Percentiles rank a stretch among this genome's conserved stretches.
Conservation (phyloP, 1,140 invertebrate species). For the Drosophila serrata region DNA sequence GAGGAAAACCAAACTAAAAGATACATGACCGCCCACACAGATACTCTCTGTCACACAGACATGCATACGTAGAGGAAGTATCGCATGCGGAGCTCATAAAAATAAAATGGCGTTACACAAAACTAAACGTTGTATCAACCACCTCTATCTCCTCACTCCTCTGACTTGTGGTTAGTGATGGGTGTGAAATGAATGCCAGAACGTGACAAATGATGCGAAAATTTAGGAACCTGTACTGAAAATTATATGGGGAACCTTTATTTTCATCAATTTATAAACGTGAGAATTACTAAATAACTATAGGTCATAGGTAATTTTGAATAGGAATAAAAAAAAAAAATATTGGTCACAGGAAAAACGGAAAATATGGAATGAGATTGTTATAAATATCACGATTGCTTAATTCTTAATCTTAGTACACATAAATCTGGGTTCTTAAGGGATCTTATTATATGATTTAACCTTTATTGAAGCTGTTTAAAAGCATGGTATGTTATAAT, state of each 20-base stretch:
- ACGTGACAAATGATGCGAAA: slow-evolving; percentile 11
- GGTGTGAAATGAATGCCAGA: slow-evolving; percentile 17
- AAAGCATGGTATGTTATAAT: too few species aligned
- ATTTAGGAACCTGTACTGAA: background rate
- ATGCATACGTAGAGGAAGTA: slow-evolving; percentile 8
- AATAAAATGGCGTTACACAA: slow-evolving; percentile 71
- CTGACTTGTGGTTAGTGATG: slow-evolving; percentile 21
- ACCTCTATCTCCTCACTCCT: background rate
- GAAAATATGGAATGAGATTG: too few species aligned
- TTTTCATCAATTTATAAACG: background rate
- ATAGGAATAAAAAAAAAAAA: background rate
- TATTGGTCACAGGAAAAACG: background rate
- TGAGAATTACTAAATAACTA: background rate
- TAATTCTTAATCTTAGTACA: too few species aligned
- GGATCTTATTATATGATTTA: too few species aligned
- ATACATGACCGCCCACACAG: slow-evolving; percentile 35
- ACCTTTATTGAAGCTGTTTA: too few species aligned
- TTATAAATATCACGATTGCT: too few species aligned
- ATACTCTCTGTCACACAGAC: slow-evolving; percentile 24
- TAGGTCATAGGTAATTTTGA: background rate
- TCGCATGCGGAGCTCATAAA: slow-evolving; percentile 61
- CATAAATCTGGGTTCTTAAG: too few species aligned
- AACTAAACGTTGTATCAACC: slow-evolving; percentile 55
- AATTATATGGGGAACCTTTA: background rate
- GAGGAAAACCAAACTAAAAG: slow-evolving; percentile 9